Percentiles rank a stretch among this genome's conserved stretches.
These are phyloP conservation scores for Trichosurus vulpecula DNA, from an alignment of 2,797 vertebrate species.

Conservation along the genomic window DNA sequence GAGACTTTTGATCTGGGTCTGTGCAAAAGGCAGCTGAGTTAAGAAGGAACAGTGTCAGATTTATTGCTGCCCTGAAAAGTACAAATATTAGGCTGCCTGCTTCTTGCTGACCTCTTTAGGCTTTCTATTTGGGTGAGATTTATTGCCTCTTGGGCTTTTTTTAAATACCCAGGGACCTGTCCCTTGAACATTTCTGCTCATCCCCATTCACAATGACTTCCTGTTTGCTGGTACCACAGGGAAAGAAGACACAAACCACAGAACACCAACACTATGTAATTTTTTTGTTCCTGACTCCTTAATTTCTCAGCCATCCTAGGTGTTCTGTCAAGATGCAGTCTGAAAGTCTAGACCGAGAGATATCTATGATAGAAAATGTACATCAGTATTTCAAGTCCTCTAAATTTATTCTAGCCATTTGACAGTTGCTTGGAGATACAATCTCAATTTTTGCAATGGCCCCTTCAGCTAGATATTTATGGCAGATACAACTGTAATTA, in stretches of 20 bases:
- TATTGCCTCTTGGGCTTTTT: conserved; percentile 82
- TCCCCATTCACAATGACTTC: conserved; percentile 84
- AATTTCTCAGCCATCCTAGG: conserved; percentile 88
- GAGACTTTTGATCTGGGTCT: conserved; percentile 86
- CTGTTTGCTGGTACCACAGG: conserved; percentile 84
- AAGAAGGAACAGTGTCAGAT: conserved; percentile 83
- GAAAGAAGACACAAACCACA: conserved; percentile 89
- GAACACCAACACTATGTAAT: conserved; percentile 87
- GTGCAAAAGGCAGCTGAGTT: conserved; percentile 85
- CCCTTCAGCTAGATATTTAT: conserved; percentile 89
- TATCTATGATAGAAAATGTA: conserved; percentile 88
- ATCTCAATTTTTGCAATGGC: conserved; percentile 90
- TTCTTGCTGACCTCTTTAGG: conserved; percentile 86
- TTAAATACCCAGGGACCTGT: conserved; percentile 86
- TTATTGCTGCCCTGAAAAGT: conserved; percentile 87
- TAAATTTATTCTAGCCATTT: conserved; percentile 89
- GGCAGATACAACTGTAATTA: conserved; percentile 90
- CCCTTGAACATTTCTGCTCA: conserved; percentile 84
- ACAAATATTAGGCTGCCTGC: conserved; percentile 87
- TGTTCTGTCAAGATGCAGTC: conserved; percentile 89
- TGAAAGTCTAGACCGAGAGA: conserved; percentile 90
- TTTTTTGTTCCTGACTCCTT: conserved; percentile 86
- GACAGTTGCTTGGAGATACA: conserved; percentile 90
- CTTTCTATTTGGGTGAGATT: conserved; percentile 84
- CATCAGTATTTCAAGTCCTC: conserved; percentile 88